Percentiles rank a stretch among this genome's conserved stretches.
Conservation (phyloP, 2,888 invertebrate genomes). For the Idaea dimidiata region DNA sequence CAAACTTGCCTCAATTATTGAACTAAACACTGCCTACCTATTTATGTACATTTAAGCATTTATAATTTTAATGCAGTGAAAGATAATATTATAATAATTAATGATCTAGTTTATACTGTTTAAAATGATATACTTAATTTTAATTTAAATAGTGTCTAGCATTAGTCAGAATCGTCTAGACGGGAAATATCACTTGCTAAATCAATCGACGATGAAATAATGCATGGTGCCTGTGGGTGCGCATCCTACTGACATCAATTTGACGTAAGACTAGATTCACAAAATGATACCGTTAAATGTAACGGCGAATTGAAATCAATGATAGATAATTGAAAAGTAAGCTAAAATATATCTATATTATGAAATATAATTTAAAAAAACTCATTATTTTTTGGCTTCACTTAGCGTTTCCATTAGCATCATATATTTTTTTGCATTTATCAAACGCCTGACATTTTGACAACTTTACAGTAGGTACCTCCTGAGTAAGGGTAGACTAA, state of each 20-base stretch:
- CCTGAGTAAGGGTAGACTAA: too few species aligned
- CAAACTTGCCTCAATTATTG: neutral
- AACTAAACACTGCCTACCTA: neutral
- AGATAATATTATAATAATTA: neutral
- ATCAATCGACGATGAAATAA: constrained; percentile 22
- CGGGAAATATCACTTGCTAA: constrained; percentile 43
- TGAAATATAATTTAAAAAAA: too few species aligned
- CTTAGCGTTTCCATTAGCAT: too few species aligned
- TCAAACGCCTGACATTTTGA: too few species aligned
- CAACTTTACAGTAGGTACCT: too few species aligned
- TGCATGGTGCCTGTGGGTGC: neutral
- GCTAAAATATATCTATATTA: too few species aligned
- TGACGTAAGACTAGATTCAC: neutral
- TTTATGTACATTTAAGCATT: neutral
- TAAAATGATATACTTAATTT: neutral
- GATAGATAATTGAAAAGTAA: too few species aligned
- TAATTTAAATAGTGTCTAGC: constrained; percentile 19
- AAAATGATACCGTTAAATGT: neutral
- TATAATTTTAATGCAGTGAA: neutral
- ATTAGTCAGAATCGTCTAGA: constrained; percentile 46
- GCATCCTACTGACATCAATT: neutral
- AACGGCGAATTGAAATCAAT: neutral
- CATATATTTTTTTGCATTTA: too few species aligned
- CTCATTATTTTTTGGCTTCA: too few species aligned
- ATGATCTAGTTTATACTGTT: neutral